phyloP scores from a whole-genome alignment of 1,140 invertebrate species.

The Euwallacea similis region DNA sequence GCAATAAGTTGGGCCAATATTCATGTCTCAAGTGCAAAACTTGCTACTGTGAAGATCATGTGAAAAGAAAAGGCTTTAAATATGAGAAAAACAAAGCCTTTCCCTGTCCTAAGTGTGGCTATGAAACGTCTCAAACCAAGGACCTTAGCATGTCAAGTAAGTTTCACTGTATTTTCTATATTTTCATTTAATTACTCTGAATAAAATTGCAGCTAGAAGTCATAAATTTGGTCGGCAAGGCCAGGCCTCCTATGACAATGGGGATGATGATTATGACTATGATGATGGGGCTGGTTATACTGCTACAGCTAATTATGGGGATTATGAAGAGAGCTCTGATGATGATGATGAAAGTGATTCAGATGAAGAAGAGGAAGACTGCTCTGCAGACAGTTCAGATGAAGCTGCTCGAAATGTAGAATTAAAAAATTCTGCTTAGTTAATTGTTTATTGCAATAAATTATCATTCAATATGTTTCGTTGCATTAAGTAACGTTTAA shows the following conservation, averaged over 20 bases:
- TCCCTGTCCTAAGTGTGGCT: conserved; percentile 94
- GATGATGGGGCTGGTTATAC: conserved; percentile 60
- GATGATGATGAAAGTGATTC: conserved; percentile 52
- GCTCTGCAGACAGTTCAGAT: conserved; percentile 26
- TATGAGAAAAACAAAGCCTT: conserved; percentile 86
- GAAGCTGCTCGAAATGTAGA: neutral
- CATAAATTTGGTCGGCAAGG: conserved; percentile 84
- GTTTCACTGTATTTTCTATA: conserved; percentile 45
- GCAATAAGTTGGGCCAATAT: conserved; percentile 91
- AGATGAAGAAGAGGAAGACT: conserved; percentile 38
- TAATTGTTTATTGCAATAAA: too few relatives aligned
- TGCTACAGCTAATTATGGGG: conserved; percentile 54
- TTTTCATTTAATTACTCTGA: neutral
- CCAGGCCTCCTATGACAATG: conserved; percentile 58
- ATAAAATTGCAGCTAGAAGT: conserved; percentile 62
- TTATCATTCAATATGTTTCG: too few relatives aligned
- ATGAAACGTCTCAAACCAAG: conserved; percentile 88
- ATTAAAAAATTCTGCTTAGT: too few relatives aligned
- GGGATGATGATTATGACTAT: conserved; percentile 64
- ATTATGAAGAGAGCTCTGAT: conserved; percentile 53
- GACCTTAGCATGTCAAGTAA: conserved; percentile 95
- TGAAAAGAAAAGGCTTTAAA: conserved; percentile 88
- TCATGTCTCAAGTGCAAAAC: conserved; percentile 93
- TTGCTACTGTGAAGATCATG: conserved; percentile 97
- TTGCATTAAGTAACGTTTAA: too few relatives aligned